Percentiles rank a stretch among this genome's conserved stretches.
Evolutionary conservation across 2,888 invertebrate genomes (phyloP).

Genomic region (Muschampia plurimacula): DNA sequence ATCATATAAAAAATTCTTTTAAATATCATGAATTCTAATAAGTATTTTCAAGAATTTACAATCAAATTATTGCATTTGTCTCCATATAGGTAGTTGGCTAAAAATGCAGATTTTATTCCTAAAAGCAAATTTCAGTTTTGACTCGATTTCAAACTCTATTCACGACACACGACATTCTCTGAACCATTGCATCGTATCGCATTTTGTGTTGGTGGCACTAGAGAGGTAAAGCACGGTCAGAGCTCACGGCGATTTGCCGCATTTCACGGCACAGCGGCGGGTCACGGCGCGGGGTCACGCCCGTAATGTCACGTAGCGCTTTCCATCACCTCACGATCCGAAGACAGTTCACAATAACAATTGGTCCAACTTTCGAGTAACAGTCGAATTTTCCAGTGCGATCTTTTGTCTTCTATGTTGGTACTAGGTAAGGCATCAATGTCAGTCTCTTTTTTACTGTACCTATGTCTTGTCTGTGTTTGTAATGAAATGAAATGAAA

Average conservation of each 20-base stretch:
- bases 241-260: conserved; percentile 83
- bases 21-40: no score
- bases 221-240: conserved; percentile 55
- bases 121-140: no score
- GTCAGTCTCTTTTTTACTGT: not conserved
- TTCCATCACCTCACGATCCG: conserved; percentile 65
- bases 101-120: no score
- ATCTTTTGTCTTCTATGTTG: conserved; percentile 11
- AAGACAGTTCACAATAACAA: conserved; percentile 54
- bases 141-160: not conserved
- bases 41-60: no score
- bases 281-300: conserved; percentile 68
- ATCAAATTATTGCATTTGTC: no score
- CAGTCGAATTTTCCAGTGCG: conserved; percentile 13
- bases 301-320: conserved; percentile 51
- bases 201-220: conserved; percentile 43
- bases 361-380: conserved; percentile 30
- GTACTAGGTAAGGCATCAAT: not conserved
- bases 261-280: conserved; percentile 76
- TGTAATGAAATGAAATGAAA: no score
- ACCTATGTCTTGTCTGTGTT: no score
- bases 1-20: no score
- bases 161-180: not conserved
- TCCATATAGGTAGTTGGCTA: no score
- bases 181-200: conserved; percentile 40